Evolutionary conservation across 1,140 invertebrate species (phyloP).

Genomic region (Hycleus phaleratus): DNA sequence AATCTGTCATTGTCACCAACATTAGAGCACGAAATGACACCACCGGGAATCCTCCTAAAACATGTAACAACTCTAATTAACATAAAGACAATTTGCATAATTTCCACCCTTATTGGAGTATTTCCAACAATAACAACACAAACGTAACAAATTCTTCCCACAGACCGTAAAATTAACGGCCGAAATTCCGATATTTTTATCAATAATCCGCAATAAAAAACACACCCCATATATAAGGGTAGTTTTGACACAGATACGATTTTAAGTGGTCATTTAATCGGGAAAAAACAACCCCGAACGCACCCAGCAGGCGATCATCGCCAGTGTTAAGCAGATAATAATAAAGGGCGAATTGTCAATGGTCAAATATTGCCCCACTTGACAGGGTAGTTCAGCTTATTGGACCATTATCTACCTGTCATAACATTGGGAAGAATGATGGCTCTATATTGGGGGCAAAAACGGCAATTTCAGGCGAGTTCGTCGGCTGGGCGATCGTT

Average conservation of each 20-base stretch:
- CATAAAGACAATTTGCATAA: conserved; percentile 23
- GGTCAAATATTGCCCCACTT: no score
- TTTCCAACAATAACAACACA: no score
- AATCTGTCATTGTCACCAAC: conserved; percentile 20
- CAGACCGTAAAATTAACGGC: conserved; percentile 5
- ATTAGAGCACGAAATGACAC: conserved; percentile 10
- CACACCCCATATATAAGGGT: no score
- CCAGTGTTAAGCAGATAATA: conserved; percentile 8
- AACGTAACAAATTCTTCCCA: conserved; percentile 1
- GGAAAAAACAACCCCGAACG: conserved; percentile 5
- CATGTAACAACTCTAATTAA: conserved; percentile 24
- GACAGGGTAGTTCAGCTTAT: no score
- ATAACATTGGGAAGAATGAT: no score
- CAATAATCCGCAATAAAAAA: not conserved
- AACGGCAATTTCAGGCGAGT: no score
- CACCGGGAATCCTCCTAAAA: conserved; percentile 20
- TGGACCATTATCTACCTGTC: no score
- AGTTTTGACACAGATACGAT: no score
- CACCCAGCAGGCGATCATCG: conserved; percentile 4
- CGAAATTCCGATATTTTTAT: conserved; percentile 9
- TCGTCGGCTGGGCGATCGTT: no score
- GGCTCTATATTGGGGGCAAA: no score
- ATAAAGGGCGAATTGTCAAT: not conserved
- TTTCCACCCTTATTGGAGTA: not conserved
- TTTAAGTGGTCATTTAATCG: no score